Base-by-base conservation (phyloP, 2,797 vertebrate genomes). In the Peromyscus eremicus region DNA sequence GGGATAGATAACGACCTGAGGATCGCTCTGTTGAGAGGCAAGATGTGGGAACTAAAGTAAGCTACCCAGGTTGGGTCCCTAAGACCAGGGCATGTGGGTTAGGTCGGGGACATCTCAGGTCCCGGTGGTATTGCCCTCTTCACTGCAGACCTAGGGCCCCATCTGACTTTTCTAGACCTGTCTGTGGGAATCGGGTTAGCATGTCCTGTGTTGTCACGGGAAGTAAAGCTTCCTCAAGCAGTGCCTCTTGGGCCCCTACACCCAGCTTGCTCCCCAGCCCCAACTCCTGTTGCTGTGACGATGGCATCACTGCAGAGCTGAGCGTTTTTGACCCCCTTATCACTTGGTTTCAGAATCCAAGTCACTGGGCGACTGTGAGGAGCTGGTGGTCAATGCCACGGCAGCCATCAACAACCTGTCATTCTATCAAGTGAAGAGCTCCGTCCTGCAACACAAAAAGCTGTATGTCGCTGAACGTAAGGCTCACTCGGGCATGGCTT, bases 351-450 rank as follows among this genome's bases (percentile, higher is more conserved):
- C 98, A 99, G 99, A 99, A 98, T 97, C 98, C 97, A 99, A 99
- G 97, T 98, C 99, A 27, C 97, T 99, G 11, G 98, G 98, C 49
- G 99, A 99, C 91, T 99, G 99, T 83, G 99, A 99, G 96, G 99
- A 99, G 98, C 97, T 99, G 90, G 96, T 99, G 97, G 99, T 99
- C 98, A 99, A 99, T 71, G 98, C 99, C 29, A 98, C 99, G 0
- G 99, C 99, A 93, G 95, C 99, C 86, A 98, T 99, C 98, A 99
- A 99, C 99, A 99, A 99, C 97, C 98, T 99, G 94, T 99, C 99
- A 23, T 99, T 99, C 98, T 99, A 99, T 98, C 98, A 98, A 97
- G 98, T 98, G 89, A 97, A 99, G 62, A 98, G 96, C 98, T 99
- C 99, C 13, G 90, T 98, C 19, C 97, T 99, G 97, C 97, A 98